Evolutionary conservation across 2,888 invertebrate species (phyloP).

Genomic region (Eubasilissa splendida): DNA sequence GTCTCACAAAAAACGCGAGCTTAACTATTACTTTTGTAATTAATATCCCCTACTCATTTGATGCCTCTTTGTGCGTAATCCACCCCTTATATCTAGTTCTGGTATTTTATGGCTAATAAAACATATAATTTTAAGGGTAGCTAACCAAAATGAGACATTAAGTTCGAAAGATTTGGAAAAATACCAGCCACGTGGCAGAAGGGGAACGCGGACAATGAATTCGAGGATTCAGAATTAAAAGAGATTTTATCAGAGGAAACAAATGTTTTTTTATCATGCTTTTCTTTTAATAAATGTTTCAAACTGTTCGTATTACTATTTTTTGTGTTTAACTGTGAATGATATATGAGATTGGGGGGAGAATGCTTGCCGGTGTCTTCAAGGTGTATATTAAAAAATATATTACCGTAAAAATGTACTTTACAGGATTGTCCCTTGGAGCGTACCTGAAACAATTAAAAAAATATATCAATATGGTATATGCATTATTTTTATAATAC

Average conservation of each 20-base stretch:
- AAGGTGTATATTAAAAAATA: no score
- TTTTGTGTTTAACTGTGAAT: background rate
- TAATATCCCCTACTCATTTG: constrained; percentile 32
- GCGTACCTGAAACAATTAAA: constrained; percentile 44
- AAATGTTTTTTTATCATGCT: constrained; percentile 40
- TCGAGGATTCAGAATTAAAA: constrained; percentile 30
- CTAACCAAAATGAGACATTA: constrained; percentile 48
- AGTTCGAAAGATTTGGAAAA: constrained; percentile 46
- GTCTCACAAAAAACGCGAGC: constrained; percentile 8
- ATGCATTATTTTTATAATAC: background rate
- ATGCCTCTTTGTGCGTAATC: constrained; percentile 30
- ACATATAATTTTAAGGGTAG: constrained; percentile 46
- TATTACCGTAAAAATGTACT: background rate
- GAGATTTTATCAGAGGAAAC: constrained; percentile 37
- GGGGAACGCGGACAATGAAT: constrained; percentile 27
- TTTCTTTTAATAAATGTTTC: background rate
- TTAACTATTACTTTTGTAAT: constrained; percentile 36
- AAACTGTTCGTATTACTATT: constrained; percentile 5
- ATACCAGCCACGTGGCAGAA: constrained; percentile 52
- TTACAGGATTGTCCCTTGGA: background rate
- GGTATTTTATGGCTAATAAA: constrained; percentile 52
- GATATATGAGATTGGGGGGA: background rate
- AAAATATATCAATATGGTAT: background rate
- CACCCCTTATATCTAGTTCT: constrained; percentile 46
- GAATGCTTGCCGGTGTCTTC: background rate